phyloP scores from a whole-genome alignment of 2,888 invertebrate species.

The Agonum fuliginosum region DNA sequence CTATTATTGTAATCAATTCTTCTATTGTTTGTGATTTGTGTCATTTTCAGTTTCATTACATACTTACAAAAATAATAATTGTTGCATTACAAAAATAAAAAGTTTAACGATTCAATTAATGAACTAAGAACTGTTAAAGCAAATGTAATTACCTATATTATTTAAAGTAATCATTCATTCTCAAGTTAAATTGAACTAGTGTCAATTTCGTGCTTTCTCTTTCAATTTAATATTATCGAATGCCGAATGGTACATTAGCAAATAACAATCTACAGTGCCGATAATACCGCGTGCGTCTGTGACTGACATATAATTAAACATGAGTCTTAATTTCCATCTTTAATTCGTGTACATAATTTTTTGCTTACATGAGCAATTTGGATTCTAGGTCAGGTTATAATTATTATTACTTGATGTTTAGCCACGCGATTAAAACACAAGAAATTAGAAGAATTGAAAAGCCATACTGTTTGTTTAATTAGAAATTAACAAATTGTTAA shows the following conservation, averaged over 20 bases:
- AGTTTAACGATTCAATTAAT: too few relatives aligned
- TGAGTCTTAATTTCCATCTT: conserved; percentile 31
- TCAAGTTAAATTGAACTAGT: too few relatives aligned
- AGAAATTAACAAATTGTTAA: background rate
- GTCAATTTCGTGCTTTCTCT: too few relatives aligned
- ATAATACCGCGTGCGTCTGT: conserved; percentile 6
- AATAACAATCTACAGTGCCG: background rate
- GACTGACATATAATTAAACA: conserved; percentile 39
- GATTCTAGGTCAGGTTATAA: conserved; percentile 51
- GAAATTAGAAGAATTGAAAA: background rate
- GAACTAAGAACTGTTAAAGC: too few relatives aligned
- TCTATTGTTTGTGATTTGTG: too few relatives aligned
- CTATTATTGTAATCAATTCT: too few relatives aligned
- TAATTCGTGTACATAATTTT: conserved; percentile 40
- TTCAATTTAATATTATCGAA: too few relatives aligned
- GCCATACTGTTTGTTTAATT: background rate
- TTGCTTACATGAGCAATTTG: conserved; percentile 51
- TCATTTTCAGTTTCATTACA: too few relatives aligned
- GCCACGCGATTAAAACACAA: conserved; percentile 48
- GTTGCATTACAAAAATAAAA: too few relatives aligned
- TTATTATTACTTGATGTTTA: conserved; percentile 44
- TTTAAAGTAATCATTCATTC: too few relatives aligned
- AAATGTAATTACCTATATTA: too few relatives aligned
- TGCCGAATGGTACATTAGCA: background rate
- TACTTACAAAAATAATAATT: too few relatives aligned